A percentile compares a stretch with the other conserved stretches of the same genome.
phyloP scores from a whole-genome alignment of 2,888 invertebrate genomes.

The Oscheius myriophilus region DNA sequence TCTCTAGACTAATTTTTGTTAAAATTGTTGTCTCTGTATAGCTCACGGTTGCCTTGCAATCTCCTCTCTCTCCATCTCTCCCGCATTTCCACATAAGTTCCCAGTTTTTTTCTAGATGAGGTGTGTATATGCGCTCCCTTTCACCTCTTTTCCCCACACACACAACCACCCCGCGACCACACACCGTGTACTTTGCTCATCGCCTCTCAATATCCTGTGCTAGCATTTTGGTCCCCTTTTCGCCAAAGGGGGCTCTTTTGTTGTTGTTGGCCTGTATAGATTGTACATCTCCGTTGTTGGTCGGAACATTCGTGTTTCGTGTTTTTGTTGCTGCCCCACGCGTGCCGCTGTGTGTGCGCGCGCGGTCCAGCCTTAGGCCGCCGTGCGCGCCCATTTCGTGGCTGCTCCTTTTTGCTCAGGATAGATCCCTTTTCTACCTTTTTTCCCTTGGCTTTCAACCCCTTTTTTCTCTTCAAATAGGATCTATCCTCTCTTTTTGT shows the following conservation, averaged over 20 bases:
- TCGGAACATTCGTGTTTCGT: conserved; percentile 20
- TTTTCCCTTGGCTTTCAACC: conserved; percentile 19
- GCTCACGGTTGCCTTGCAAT: conserved; percentile 13
- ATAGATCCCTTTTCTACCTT: conserved; percentile 27
- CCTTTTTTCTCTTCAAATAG: conserved; percentile 5
- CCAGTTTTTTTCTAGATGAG: conserved; percentile 5
- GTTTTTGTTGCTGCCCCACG: conserved; percentile 22
- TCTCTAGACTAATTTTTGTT: conserved; percentile 1
- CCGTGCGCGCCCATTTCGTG: background rate
- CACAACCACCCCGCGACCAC: too few species aligned
- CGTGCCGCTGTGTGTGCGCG: too few species aligned
- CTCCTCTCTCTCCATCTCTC: conserved; percentile 11
- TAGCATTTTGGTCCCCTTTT: conserved; percentile 22
- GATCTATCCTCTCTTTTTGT: conserved; percentile 24
- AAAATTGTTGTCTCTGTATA: conserved; percentile 17
- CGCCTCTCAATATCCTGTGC: conserved; percentile 17
- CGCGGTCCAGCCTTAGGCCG: background rate
- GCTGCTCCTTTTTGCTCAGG: conserved; percentile 26
- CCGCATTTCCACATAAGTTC: conserved; percentile 8
- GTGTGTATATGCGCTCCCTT: conserved; percentile 22
- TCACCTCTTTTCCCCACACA: conserved; percentile 4
- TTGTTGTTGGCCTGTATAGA: conserved; percentile 35
- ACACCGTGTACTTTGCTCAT: conserved; percentile 23
- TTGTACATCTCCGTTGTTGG: conserved; percentile 36
- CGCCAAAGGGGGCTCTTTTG: conserved; percentile 5